Evolutionary conservation across 2,888 invertebrate genomes (phyloP).

Genomic region (Erebia ligea): DNA sequence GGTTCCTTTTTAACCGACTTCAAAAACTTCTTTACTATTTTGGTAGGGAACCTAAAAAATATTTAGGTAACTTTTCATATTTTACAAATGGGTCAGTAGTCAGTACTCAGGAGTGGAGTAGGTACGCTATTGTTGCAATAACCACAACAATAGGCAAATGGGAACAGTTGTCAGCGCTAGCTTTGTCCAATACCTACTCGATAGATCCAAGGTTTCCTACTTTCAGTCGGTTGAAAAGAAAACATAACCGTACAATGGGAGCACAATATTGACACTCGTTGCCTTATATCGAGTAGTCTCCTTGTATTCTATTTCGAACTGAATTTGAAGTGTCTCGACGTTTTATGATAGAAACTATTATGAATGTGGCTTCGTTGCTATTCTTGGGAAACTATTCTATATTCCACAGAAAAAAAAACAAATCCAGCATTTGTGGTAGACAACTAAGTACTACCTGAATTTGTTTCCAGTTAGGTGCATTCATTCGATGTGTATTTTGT

Average conservation of each 20-base stretch:
- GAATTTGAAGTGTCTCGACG: slow-evolving; percentile 18
- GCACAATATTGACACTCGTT: slow-evolving; percentile 48
- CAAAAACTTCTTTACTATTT: too few relatives aligned
- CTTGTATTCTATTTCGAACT: slow-evolving; percentile 16
- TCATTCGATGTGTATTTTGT: too few relatives aligned
- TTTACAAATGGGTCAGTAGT: slow-evolving; percentile 59
- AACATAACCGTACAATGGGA: slow-evolving; percentile 16
- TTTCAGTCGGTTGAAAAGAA: slow-evolving; percentile 60
- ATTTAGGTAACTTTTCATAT: slow-evolving; percentile 54
- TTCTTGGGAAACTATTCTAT: neutral
- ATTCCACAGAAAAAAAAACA: neutral
- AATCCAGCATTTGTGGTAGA: too few relatives aligned
- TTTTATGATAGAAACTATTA: neutral
- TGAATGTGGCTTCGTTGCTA: neutral
- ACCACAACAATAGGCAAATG: slow-evolving; percentile 65
- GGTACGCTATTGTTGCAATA: slow-evolving; percentile 51
- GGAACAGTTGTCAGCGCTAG: slow-evolving; percentile 63
- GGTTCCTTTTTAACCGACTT: too few relatives aligned
- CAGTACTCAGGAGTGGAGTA: slow-evolving; percentile 40
- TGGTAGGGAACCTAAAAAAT: slow-evolving; percentile 33
- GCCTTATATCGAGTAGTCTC: slow-evolving; percentile 27
- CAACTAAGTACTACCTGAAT: too few relatives aligned
- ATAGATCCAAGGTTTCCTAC: slow-evolving; percentile 66
- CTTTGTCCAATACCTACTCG: slow-evolving; percentile 70
- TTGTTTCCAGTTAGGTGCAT: too few relatives aligned